Evolutionary conservation across 92 coral and sea anemone genomes (phyloP), one percentile per base, ranked within the genome.

Genomic region (Epizoanthus scotinus): DNA sequence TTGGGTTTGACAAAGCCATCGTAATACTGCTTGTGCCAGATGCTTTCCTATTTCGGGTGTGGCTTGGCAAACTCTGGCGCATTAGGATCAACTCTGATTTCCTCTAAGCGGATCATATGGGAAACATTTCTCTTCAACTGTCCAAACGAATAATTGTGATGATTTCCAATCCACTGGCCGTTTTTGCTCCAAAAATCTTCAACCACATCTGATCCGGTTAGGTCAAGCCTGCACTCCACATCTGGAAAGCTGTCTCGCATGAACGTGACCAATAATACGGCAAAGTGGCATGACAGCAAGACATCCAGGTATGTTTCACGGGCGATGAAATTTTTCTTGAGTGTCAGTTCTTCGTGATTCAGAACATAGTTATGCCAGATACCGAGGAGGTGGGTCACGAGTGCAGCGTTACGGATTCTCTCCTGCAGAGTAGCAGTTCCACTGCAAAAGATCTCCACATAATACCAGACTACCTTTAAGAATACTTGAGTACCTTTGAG

Each of bases 81-180:
- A 25, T 64, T 20, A 5, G 65, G 84, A 18, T 66, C 63, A 57
- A 14, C 21, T 5, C 71, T 17, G 26, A 62, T 78, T 24, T 78
- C 56, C 42, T 88, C 91, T 13, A 88, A 58, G 5, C 82, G 82
- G 29, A 85, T 85, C 87, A 84, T 85, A 67, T 80, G 91, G 22
- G 84, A 80, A 2, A 26, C 42, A 18, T 80, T 67, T 5, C 54
- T 6, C 27, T 47, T 31, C 10, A 80, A 26, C 3, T 80, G 74
- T 13, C 66, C 84, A 72, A 57, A 85, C 72, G 40, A 40, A 78
- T 85, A 89, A 25, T 89, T 89, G 65, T 89, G 86, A 18, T 78
- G 82, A 49, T 78, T 78, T 3, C 71, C 71, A 10, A 61, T 63
- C 71, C 82, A 78, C 21, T 78, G 82, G 8, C 82, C 82, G 42